Evolutionary conservation across 2,888 invertebrate genomes (phyloP).

Genomic region (Acronicta aceris): DNA sequence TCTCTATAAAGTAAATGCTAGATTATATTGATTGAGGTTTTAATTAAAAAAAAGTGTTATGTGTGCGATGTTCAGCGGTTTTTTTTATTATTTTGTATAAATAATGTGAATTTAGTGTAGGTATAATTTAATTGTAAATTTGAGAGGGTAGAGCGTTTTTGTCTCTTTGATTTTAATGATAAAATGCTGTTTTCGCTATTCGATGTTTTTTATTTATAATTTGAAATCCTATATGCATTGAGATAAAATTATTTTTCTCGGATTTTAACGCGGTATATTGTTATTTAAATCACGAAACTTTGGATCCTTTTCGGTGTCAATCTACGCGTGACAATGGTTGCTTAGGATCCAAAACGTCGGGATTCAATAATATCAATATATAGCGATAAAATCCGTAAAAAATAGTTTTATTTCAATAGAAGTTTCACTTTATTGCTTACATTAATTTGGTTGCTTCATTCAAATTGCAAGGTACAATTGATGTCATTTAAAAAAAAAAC

Average conservation of each 20-base stretch:
- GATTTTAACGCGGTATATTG: background rate
- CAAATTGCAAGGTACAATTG: too few relatives aligned
- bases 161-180: conserved; percentile 31
- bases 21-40: conserved; percentile 40
- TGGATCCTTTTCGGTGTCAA: background rate
- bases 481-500: too few relatives aligned
- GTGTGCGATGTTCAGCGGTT: conserved; percentile 52
- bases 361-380: background rate
- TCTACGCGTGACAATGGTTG: too few relatives aligned
- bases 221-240: conserved; percentile 2
- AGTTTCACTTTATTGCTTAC: background rate
- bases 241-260: conserved; percentile 8
- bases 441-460: too few relatives aligned
- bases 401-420: background rate
- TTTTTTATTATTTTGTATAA: conserved; percentile 56
- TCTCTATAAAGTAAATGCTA: conserved; percentile 52
- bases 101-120: conserved; percentile 52
- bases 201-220: conserved; percentile 13
- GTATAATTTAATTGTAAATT: conserved; percentile 49
- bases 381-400: background rate
- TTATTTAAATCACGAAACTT: background rate
- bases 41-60: conserved; percentile 37
- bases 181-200: conserved; percentile 28
- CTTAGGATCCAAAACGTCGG: background rate
- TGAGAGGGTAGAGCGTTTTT: conserved; percentile 52